Conservation (phyloP, 2,888 invertebrate species). For the Autographa pulchrina region DNA sequence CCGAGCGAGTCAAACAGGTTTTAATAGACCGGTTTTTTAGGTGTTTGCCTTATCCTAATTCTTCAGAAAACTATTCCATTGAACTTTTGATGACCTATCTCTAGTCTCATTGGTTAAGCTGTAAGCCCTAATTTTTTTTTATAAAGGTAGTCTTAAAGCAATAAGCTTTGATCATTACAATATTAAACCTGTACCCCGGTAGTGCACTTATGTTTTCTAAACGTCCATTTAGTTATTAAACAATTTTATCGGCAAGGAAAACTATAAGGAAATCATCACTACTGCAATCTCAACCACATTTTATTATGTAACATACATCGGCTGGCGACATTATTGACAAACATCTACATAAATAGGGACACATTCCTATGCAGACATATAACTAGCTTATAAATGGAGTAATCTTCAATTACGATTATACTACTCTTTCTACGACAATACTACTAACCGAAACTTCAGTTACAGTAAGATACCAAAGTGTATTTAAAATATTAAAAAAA, state of each 20-base stretch:
- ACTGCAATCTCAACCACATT: neutral
- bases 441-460: too few species aligned
- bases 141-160: neutral
- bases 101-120: neutral
- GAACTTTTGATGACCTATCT: neutral
- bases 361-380: neutral
- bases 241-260: constrained; percentile 21
- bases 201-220: constrained; percentile 11
- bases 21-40: neutral
- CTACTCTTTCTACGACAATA: neutral
- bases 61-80: neutral
- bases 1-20: neutral
- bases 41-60: constrained; percentile 5
- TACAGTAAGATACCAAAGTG: too few species aligned
- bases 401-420: neutral
- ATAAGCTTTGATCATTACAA: neutral
- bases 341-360: neutral
- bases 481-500: too few species aligned
- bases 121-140: neutral
- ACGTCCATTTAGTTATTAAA: constrained; percentile 6
- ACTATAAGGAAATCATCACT: constrained; percentile 30
- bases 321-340: neutral
- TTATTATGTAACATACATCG: neutral
- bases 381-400: neutral
- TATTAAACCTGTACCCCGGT: constrained; percentile 26